Base-by-base conservation (phyloP, 2,888 invertebrate species). In the Xanthorhoe spadicearia region DNA sequence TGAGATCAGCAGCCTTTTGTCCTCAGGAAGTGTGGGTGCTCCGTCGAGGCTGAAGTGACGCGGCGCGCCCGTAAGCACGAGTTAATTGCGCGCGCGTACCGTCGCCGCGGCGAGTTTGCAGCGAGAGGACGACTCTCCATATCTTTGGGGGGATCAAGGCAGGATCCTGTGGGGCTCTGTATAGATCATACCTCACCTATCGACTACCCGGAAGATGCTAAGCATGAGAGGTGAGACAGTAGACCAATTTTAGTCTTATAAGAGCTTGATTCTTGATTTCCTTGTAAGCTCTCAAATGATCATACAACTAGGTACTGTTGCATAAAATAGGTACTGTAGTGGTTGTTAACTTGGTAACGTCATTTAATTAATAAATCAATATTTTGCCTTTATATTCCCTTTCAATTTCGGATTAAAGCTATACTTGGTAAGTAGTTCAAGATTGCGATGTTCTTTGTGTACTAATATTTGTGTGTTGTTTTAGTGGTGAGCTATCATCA, bases 71-170 rank as follows among this genome's bases (percentile, higher is more conserved):
- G 95, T 78, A 98, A 98, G 81, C 98, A 98, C 87, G 97, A 97
- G 89, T 95, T 98, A 55, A 98, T 99, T 63, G 97, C 98, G 18
- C 96, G 97, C 84, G 98, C 97, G 0, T 99, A 97, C 94, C 96
- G 97, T 0, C 97, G 97, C 64, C 95, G 98, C 50, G 96, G 97
- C 77, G 96, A 97, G 79, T 95, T 98, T 79, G 96, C 97, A 73
- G 96, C 96, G 80, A 96, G 96, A 74, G 98, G 97, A 7, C 94
- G 97, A 10, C 94, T 98, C 52, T 98, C 98, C 52, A 96, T 98
- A 80, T 97, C 97, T 72, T 96, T 98, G 72, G 96, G 96, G 70
- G 97, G 97, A 73, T 96, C 96, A 3, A 96, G 98, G 75, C 97
- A 97, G 70, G 99, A 99, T 92, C 99, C 99, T 9, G 96, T 98